Percentiles rank a stretch among this genome's conserved stretches.
phyloP scores from a whole-genome alignment of 92 coral and sea anemone genomes.

The Nematostella vectensis region DNA sequence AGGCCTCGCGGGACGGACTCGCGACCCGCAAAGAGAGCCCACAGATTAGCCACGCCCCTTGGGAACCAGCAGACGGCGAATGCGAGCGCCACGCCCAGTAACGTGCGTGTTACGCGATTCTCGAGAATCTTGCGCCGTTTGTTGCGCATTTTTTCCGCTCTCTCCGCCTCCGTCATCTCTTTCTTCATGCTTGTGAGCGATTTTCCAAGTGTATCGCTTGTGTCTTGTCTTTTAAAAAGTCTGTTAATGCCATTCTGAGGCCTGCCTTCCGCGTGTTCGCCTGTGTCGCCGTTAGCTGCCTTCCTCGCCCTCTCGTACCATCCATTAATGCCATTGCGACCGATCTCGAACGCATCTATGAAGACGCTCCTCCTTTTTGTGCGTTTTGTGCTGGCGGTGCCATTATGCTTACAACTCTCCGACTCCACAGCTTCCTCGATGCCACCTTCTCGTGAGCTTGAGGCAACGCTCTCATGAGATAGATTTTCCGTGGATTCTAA shows the following conservation, averaged over 20 bases:
- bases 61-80: constrained; percentile 96
- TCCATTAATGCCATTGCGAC: too few species aligned
- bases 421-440: too few species aligned
- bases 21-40: constrained; percentile 81
- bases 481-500: background rate
- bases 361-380: too few species aligned
- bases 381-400: too few species aligned
- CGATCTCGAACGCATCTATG: too few species aligned
- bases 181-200: background rate
- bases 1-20: constrained; percentile 77
- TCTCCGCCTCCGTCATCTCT: constrained; percentile 7
- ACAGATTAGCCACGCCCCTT: constrained; percentile 85
- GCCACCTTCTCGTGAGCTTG: too few species aligned
- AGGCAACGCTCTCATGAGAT: too few species aligned
- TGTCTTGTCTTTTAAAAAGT: background rate
- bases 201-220: constrained; percentile 9
- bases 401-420: too few species aligned
- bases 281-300: too few species aligned
- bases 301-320: too few species aligned
- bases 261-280: background rate
- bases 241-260: constrained; percentile 5
- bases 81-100: constrained; percentile 74
- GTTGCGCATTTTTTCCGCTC: constrained; percentile 17
- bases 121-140: constrained; percentile 58
- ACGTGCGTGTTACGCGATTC: constrained; percentile 75